Percentiles rank a stretch among this genome's conserved stretches.
Evolutionary conservation across 2,797 vertebrate species (phyloP).

Genomic region (Phalloptychus januarius): DNA sequence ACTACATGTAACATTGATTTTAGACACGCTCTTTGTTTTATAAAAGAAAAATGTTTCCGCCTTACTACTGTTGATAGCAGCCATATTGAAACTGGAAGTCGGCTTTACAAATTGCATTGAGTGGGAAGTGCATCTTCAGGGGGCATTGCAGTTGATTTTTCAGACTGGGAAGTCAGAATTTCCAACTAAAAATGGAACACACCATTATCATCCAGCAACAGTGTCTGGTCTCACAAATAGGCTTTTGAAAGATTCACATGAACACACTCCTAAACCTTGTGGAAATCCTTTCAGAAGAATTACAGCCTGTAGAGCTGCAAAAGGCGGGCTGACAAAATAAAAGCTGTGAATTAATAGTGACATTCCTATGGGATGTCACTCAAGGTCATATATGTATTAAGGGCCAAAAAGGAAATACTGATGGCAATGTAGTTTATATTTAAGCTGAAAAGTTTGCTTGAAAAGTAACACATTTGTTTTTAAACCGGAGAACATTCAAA

Average conservation of each 20-base stretch:
- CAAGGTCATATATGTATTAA: background rate
- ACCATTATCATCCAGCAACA: background rate
- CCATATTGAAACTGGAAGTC: background rate
- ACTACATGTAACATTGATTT: background rate
- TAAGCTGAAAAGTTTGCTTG: constrained; percentile 25
- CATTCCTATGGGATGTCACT: background rate
- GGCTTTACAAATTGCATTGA: background rate
- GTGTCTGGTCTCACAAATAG: background rate
- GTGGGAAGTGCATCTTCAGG: background rate
- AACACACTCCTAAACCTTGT: background rate
- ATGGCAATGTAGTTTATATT: constrained; percentile 4
- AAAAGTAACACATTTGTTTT: constrained; percentile 59
- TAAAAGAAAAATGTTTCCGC: background rate
- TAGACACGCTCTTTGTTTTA: background rate
- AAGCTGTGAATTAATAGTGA: background rate
- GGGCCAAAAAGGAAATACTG: background rate
- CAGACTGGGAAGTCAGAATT: background rate
- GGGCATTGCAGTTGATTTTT: background rate
- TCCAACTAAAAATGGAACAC: background rate
- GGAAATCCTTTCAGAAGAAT: background rate
- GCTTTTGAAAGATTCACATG: background rate
- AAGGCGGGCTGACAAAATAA: background rate
- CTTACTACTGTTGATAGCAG: background rate
- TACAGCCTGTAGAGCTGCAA: background rate
- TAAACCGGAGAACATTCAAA: constrained; percentile 63